A percentile compares a stretch with the other conserved stretches of the same genome.
phyloP scores from a whole-genome alignment of 2,113 vertebrate species.

The Cariama cristata region DNA sequence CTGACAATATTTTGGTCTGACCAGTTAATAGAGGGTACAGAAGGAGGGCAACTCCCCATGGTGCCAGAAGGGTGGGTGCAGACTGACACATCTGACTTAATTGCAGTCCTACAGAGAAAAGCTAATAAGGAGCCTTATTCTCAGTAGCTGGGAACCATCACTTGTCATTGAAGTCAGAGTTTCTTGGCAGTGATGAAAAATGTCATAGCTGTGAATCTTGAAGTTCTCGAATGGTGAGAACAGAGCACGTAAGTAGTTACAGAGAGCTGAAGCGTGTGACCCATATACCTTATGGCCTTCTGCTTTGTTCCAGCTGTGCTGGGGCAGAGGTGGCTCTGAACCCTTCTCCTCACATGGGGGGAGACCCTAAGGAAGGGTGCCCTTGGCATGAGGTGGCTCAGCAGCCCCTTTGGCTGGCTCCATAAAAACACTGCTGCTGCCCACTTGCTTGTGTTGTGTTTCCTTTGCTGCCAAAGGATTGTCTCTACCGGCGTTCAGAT shows the following conservation, averaged over 20 bases:
- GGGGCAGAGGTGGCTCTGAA: not conserved
- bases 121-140: not conserved
- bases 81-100: not conserved
- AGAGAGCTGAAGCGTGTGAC: not conserved
- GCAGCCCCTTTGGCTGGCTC: not conserved
- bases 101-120: not conserved
- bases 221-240: not conserved
- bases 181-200: not conserved
- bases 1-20: not conserved
- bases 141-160: not conserved
- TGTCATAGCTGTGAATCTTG: not conserved
- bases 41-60: not conserved
- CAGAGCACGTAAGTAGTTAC: rapidly evolving
- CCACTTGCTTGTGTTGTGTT: not conserved
- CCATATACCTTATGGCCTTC: not conserved
- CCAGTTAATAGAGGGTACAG: not conserved
- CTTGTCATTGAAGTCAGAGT: not conserved
- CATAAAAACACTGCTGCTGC: not conserved
- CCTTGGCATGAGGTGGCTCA: not conserved
- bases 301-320: not conserved
- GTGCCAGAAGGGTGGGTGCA: not conserved
- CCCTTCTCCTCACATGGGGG: rapidly evolving
- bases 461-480: not conserved
- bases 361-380: not conserved
- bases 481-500: not conserved